Conservation (phyloP, 2,888 invertebrate genomes). For the Metallyticus violacea region DNA sequence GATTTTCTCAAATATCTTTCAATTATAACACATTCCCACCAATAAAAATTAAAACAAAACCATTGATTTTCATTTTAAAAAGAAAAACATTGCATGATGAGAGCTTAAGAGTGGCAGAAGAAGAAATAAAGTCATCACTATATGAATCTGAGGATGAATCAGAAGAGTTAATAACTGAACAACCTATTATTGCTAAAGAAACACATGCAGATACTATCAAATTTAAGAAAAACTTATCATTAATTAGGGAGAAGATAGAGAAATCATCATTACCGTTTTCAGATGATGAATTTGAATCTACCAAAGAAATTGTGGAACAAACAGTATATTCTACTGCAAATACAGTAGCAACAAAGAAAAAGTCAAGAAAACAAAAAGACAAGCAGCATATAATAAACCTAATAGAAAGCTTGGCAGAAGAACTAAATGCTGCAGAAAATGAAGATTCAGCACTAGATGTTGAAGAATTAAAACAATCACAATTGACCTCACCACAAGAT, state of each 20-base stretch:
- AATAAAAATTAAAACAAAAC: constrained; percentile 76
- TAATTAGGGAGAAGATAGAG: not conserved
- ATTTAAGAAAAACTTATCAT: not conserved
- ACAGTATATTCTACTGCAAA: not conserved
- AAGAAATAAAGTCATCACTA: not conserved
- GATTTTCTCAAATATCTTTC: constrained; percentile 77
- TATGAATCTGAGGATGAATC: not conserved
- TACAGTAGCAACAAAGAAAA: not conserved
- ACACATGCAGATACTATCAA: not conserved
- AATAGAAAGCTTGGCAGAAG: not conserved
- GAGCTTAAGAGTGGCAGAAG: constrained; percentile 41
- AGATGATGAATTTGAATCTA: not conserved
- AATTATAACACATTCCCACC: constrained; percentile 77
- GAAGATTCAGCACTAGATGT: not conserved
- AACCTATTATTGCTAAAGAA: not conserved
- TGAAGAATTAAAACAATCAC: not conserved
- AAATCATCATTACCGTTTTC: not conserved
- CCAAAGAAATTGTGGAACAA: not conserved
- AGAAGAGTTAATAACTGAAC: not conserved
- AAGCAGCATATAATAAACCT: not conserved
- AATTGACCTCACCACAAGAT: not conserved
- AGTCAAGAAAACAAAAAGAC: not conserved
- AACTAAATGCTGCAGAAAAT: too few relatives aligned
- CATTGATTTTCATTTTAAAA: constrained; percentile 75
- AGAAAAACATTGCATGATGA: constrained; percentile 51